Evolutionary conservation across 2,113 vertebrate genomes (phyloP).

Genomic region (Guaruba guarouba): DNA sequence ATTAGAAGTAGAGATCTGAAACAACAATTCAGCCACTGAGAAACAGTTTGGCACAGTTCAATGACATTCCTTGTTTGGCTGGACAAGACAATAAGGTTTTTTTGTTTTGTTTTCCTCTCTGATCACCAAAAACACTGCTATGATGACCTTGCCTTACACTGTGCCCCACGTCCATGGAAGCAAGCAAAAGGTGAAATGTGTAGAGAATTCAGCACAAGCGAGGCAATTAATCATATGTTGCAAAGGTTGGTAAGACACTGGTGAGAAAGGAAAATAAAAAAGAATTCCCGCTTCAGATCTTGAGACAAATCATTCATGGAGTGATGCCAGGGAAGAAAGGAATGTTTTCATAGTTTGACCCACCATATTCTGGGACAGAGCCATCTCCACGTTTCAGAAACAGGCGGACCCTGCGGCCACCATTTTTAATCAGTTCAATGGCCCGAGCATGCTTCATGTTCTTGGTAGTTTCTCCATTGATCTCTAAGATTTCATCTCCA

Average conservation of each 20-base stretch:
- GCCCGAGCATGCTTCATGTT: slow-evolving; percentile 98
- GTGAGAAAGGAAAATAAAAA: slow-evolving; percentile 79
- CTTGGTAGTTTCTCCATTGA: slow-evolving; percentile 98
- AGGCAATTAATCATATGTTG: slow-evolving; percentile 82
- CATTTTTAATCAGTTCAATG: slow-evolving; percentile 99
- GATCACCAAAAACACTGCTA: slow-evolving; percentile 80
- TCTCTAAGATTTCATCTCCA: slow-evolving; percentile 97
- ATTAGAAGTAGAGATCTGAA: slow-evolving; percentile 72
- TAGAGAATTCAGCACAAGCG: slow-evolving; percentile 83
- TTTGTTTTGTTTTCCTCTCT: slow-evolving; percentile 73
- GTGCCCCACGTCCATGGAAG: slow-evolving; percentile 79
- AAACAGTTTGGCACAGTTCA: slow-evolving; percentile 86
- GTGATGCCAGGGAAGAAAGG: slow-evolving; percentile 98
- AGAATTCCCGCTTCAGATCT: slow-evolving; percentile 81
- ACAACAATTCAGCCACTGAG: slow-evolving; percentile 75
- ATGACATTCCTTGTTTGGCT: slow-evolving; percentile 77
- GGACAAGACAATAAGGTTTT: slow-evolving; percentile 74
- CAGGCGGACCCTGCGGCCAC: slow-evolving; percentile 91
- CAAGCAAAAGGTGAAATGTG: slow-evolving; percentile 83
- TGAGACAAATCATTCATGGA: slow-evolving; percentile 87
- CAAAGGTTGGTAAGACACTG: slow-evolving; percentile 84
- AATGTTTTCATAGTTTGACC: slow-evolving; percentile 99
- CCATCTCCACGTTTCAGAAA: slow-evolving; percentile 97
- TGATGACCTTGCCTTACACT: slow-evolving; percentile 76
- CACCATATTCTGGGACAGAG: slow-evolving; percentile 99